Evolutionary conservation across 2,888 invertebrate species (phyloP).

Genomic region (Stramonita haemastoma): DNA sequence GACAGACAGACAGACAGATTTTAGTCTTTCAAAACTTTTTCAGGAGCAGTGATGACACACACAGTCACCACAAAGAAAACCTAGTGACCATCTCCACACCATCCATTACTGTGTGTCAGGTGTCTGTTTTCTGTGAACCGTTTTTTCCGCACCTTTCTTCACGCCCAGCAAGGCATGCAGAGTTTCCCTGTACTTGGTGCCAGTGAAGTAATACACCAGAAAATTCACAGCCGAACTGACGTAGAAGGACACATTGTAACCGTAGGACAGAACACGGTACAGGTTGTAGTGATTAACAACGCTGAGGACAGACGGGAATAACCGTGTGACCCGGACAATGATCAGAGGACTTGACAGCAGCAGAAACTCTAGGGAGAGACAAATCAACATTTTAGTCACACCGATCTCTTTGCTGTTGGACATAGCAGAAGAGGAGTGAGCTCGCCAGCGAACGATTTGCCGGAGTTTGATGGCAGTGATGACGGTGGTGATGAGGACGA

Average conservation of each 20-base stretch:
- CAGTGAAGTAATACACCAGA: conserved; percentile 26
- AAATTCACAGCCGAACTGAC: conserved; percentile 29
- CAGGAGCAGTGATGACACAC: too few species aligned
- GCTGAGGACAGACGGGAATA: conserved; percentile 2
- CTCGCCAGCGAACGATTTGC: neutral
- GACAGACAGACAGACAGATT: too few species aligned
- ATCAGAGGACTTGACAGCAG: conserved; percentile 9
- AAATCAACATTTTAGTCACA: conserved; percentile 29
- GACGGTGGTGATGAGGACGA: conserved; percentile 15
- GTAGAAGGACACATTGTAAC: neutral
- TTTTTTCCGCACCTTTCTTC: neutral
- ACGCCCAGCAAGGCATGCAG: conserved; percentile 12
- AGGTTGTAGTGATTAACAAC: neutral
- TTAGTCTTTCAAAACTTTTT: too few species aligned
- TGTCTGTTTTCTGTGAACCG: neutral
- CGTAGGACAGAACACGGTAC: neutral
- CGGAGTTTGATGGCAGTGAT: conserved; percentile 30
- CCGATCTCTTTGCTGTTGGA: neutral
- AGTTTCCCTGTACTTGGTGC: conserved; percentile 21
- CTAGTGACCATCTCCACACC: too few species aligned
- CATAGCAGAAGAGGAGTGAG: neutral
- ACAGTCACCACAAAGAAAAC: too few species aligned
- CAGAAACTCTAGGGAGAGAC: conserved; percentile 19
- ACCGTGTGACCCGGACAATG: neutral
- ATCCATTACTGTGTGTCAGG: too few species aligned